Evolutionary conservation across 2,888 invertebrate genomes (phyloP).

Genomic region (Campopleginae sp.): DNA sequence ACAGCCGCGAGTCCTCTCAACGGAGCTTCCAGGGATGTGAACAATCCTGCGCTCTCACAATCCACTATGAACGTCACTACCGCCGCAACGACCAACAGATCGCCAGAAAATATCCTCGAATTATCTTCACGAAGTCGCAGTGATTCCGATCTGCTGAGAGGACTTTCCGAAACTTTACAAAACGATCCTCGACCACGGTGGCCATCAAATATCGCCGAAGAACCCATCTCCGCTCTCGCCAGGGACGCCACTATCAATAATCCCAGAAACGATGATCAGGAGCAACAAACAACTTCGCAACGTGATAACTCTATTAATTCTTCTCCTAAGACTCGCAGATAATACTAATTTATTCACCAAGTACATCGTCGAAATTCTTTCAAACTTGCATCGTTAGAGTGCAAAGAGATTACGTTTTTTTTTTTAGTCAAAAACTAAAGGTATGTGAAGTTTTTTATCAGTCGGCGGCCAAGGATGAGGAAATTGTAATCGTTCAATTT

Average conservation of each 20-base stretch:
- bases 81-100: slow-evolving; percentile 2
- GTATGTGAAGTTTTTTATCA: background rate
- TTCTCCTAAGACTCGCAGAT: slow-evolving; percentile 19
- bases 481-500: background rate
- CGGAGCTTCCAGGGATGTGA: background rate
- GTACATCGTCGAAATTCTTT: background rate
- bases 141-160: slow-evolving; percentile 26
- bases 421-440: background rate
- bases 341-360: slow-evolving; percentile 21
- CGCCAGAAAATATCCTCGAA: slow-evolving; percentile 8
- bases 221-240: slow-evolving; percentile 19
- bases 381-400: background rate
- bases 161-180: slow-evolving; percentile 22
- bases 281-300: background rate
- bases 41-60: slow-evolving; percentile 37
- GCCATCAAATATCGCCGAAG: slow-evolving; percentile 6
- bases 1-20: slow-evolving; percentile 14
- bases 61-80: slow-evolving; percentile 23
- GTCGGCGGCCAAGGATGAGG: too few relatives aligned
- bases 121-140: slow-evolving; percentile 11
- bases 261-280: slow-evolving; percentile 35
- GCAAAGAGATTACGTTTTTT: background rate
- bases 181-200: slow-evolving; percentile 3
- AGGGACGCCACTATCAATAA: slow-evolving; percentile 26
- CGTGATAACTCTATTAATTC: slow-evolving; percentile 15